Conservation (phyloP, 2,797 vertebrate species). For the Helicolenus hilgendorfi region DNA sequence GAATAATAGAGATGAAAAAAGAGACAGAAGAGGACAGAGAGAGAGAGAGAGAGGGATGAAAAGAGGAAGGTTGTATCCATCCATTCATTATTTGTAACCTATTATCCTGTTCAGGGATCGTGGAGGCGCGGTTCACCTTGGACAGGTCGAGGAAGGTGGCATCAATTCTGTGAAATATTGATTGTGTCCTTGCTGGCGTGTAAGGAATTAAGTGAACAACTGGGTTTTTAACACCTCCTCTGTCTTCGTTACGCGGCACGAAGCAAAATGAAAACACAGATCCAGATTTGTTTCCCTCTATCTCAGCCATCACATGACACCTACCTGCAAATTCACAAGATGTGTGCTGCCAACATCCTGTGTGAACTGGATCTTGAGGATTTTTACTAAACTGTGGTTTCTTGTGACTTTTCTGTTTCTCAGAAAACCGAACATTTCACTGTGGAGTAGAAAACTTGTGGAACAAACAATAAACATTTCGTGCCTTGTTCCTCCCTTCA, state of each 20-base stretch:
- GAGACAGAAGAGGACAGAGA: neutral
- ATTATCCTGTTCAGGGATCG: too few species aligned
- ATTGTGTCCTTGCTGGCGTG: constrained; percentile 14
- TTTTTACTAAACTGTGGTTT: neutral
- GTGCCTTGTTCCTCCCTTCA: neutral
- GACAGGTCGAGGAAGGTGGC: neutral
- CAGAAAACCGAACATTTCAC: neutral
- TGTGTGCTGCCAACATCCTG: neutral
- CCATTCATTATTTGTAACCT: too few species aligned
- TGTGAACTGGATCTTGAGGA: neutral
- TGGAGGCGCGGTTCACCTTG: too few species aligned
- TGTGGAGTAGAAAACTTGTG: neutral
- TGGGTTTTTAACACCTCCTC: constrained; percentile 24
- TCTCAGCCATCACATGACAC: neutral
- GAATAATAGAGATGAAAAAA: neutral
- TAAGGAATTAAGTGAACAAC: constrained; percentile 54
- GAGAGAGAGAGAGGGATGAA: neutral
- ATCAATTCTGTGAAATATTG: constrained; percentile 52
- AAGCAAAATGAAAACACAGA: neutral
- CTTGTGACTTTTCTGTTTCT: neutral
- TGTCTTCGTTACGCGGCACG: neutral
- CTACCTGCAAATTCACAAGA: neutral
- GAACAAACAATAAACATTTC: neutral
- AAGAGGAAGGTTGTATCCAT: too few species aligned
- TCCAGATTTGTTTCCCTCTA: neutral